These are phyloP conservation scores for Ara ararauna DNA, from an alignment of 2,797 vertebrate species.

Conservation along the genomic window DNA sequence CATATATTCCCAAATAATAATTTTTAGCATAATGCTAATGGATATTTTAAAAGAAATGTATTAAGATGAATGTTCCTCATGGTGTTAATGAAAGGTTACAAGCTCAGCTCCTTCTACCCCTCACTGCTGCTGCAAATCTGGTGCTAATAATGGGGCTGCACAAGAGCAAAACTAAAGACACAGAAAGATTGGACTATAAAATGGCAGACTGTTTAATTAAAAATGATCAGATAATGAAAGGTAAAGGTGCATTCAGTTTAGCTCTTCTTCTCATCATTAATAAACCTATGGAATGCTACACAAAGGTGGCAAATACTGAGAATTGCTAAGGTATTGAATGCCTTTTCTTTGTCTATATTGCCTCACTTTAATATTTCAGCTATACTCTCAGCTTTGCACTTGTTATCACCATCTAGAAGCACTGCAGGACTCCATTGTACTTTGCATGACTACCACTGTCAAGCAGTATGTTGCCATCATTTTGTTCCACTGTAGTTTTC, in stretches of 20 bases:
- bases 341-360: background rate
- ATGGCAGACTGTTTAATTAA: background rate
- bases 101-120: background rate
- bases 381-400: background rate
- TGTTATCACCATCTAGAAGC: background rate
- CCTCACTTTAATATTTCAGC: background rate
- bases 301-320: background rate
- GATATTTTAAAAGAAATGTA: background rate
- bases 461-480: background rate
- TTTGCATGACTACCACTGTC: background rate
- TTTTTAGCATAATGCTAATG: background rate
- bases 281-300: background rate
- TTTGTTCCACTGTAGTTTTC: background rate
- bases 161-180: background rate
- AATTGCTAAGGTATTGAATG: background rate
- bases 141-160: background rate
- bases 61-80: background rate
- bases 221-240: background rate
- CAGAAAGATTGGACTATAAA: background rate
- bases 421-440: background rate
- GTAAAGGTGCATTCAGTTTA: background rate
- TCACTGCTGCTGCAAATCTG: background rate
- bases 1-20: background rate
- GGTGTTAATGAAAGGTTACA: background rate
- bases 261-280: background rate